A percentile compares a stretch with the other conserved stretches of the same genome.
phyloP scores from a whole-genome alignment of 1,140 invertebrate genomes.

The Plutomurus gul region DNA sequence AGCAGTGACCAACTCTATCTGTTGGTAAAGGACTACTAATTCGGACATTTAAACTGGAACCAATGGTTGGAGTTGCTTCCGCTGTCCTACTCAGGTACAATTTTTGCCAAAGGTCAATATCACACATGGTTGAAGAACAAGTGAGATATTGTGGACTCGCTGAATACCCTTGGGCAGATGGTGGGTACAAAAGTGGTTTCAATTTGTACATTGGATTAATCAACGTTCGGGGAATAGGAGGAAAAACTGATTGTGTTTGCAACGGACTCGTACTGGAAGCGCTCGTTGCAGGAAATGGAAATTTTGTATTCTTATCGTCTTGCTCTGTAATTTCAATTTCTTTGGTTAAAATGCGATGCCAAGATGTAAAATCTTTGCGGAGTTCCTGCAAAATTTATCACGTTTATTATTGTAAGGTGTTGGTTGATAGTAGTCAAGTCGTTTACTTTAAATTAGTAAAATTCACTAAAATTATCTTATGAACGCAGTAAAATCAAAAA shows the following conservation, averaged over 20 bases:
- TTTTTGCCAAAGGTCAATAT: slow-evolving; percentile 44
- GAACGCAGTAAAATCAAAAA: neutral
- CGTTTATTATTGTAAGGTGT: neutral
- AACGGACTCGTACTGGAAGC: neutral
- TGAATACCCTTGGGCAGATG: neutral
- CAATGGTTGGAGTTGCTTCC: neutral
- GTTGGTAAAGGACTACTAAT: slow-evolving; percentile 31
- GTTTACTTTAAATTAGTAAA: neutral
- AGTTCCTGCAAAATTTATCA: slow-evolving; percentile 33
- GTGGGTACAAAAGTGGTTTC: slow-evolving; percentile 40
- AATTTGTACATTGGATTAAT: slow-evolving; percentile 50
- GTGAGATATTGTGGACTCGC: neutral
- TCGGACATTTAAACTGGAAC: neutral
- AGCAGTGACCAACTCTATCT: neutral
- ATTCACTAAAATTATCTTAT: slow-evolving; percentile 1
- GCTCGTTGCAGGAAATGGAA: neutral
- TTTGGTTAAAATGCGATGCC: slow-evolving; percentile 47
- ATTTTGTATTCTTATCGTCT: neutral
- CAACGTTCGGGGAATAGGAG: slow-evolving; percentile 29
- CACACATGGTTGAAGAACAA: slow-evolving; percentile 40
- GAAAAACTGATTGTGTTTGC: neutral
- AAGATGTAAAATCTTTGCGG: slow-evolving; percentile 44
- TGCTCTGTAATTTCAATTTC: neutral
- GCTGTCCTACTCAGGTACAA: slow-evolving; percentile 42
- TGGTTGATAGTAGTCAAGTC: neutral